Base-by-base conservation (phyloP, 2,888 invertebrate genomes). In the Pristionchus maxplancki region DNA sequence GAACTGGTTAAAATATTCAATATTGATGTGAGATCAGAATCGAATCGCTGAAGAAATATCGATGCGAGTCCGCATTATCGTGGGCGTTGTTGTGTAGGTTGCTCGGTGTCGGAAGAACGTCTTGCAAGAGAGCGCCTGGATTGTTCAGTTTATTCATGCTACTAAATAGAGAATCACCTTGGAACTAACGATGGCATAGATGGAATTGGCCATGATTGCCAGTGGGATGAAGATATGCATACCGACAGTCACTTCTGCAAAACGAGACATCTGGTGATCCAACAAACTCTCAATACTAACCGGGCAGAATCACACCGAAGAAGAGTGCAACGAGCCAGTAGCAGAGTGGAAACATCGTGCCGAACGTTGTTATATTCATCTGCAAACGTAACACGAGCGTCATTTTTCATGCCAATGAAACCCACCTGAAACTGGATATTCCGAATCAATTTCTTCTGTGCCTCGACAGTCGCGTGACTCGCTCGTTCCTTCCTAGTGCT, bases 351-450 rank as follows among this genome's bases (percentile, higher is more conserved):
- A 50, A 83, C 20, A 50, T 34, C 24, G 53, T 50, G 6, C 82
- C 82, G 82, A 83, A 53, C 11, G 82, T 83, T 34, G 53, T 53
- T 9, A 83, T 83, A 24, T 83, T 83, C 82, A 83, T 83, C 82
- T 83, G 50, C 5, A 48, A 37, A 8, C 62, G 6, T 8, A 62
- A 62, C 6, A 62, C 8, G 62, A 40, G 13, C 15, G 0, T 4
- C 6, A 31, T 74, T 4, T 20, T 71, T 37, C 34, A 31, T 24
- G 40, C 44, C 6, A 15, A 67, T 34, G 4, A 48, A 28, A 4
- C 31, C 13, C 5, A 83, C 82, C n/a, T 83, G 82, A 34, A 83
- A 53, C 24, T 83, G 82, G 6, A 83, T 3, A 34, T 83, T 83
- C 17, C 53, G 20, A 83, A 83, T 53, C 9, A 83, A 34, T 15